These are phyloP conservation scores for Oreonectes daqikongensis DNA, from an alignment of 2,797 vertebrate species.

Conservation along the genomic window DNA sequence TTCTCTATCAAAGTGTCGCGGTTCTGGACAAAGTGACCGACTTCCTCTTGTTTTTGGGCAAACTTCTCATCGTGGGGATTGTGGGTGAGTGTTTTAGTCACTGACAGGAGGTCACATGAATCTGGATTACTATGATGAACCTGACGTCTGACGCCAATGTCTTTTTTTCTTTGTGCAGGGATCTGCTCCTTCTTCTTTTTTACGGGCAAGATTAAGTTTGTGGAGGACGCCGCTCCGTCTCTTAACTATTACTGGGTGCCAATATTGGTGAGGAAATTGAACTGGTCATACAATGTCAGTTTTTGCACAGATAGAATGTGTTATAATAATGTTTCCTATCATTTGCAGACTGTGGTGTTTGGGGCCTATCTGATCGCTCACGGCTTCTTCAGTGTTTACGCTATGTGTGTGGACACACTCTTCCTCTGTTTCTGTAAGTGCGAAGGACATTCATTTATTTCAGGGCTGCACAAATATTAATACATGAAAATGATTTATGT, in stretches of 20 bases:
- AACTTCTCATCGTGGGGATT: conserved; percentile 93
- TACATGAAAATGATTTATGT: too few relatives aligned
- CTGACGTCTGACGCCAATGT: background rate
- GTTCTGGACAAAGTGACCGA: conserved; percentile 97
- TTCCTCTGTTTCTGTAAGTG: conserved; percentile 99
- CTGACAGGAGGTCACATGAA: background rate
- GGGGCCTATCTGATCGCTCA: conserved; percentile 95
- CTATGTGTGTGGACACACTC: conserved; percentile 97
- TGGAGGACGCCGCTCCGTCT: conserved; percentile 82
- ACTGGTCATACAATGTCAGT: background rate
- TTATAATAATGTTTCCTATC: background rate
- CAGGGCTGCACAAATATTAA: background rate
- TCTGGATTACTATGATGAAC: background rate
- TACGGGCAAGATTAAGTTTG: conserved; percentile 83
- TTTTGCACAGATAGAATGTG: background rate
- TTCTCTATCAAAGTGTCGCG: conserved; percentile 80
- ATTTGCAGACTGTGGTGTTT: conserved; percentile 84
- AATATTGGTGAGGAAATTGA: conserved; percentile 81
- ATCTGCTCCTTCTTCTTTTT: conserved; percentile 97
- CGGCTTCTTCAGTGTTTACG: conserved; percentile 97
- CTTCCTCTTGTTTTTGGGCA: conserved; percentile 95
- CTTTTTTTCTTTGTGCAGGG: conserved; percentile 70
- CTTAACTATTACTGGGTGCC: conserved; percentile 98
- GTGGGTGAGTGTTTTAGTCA: conserved; percentile 81
- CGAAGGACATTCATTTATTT: conserved; percentile 17